phyloP scores from a whole-genome alignment of 2,113 vertebrate species.

The Lamprologus speciosus region DNA sequence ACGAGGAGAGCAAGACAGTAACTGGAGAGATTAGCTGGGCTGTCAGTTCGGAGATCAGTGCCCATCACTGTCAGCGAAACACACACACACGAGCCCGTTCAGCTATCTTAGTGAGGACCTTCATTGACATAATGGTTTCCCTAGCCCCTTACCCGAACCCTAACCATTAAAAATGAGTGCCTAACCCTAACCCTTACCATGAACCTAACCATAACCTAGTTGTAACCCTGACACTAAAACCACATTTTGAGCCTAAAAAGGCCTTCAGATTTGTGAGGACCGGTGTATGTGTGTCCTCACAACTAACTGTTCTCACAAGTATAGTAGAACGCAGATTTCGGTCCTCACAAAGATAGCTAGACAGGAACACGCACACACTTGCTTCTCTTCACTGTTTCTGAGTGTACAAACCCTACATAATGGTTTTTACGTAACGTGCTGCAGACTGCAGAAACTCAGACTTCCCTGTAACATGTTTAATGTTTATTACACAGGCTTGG shows the following conservation, averaged over 20 bases:
- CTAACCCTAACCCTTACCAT: background rate
- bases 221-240: background rate
- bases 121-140: background rate
- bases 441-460: background rate
- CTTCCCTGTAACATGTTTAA: background rate
- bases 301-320: background rate
- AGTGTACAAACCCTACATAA: background rate
- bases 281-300: background rate
- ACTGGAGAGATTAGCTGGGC: slow-evolving; percentile 64
- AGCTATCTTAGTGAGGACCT: background rate
- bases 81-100: background rate
- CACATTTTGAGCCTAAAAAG: too few species aligned
- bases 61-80: slow-evolving; percentile 44
- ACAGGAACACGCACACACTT: background rate
- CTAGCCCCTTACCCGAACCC: background rate
- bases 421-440: slow-evolving; percentile 18
- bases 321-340: background rate
- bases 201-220: background rate
- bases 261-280: too few species aligned
- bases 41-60: slow-evolving; percentile 69
- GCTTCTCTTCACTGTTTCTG: background rate
- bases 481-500: background rate
- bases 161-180: background rate
- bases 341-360: background rate
- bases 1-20: slow-evolving; percentile 50